These are phyloP conservation scores for Scomber colias DNA, from an alignment of 2,113 vertebrate genomes.

Conservation along the genomic window DNA sequence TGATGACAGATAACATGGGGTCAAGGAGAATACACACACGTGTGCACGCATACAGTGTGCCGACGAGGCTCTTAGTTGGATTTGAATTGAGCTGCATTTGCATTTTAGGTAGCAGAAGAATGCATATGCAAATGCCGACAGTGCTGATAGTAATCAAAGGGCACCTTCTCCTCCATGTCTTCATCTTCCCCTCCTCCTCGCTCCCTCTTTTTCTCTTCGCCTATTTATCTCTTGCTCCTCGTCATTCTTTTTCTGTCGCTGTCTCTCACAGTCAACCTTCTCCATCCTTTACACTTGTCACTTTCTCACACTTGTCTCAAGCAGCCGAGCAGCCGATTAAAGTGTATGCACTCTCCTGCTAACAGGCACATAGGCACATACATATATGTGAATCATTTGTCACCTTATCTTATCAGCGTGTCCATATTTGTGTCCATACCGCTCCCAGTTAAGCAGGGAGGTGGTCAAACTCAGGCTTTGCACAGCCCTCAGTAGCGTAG, in stretches of 20 bases:
- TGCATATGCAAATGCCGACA: slow-evolving; percentile 79
- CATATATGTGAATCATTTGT: not conserved
- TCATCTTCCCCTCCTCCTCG: slow-evolving; percentile 39
- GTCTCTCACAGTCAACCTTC: slow-evolving; percentile 49
- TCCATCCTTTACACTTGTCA: slow-evolving; percentile 32
- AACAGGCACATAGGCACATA: slow-evolving; percentile 25
- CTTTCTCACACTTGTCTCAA: slow-evolving; percentile 33
- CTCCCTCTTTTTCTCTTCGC: slow-evolving; percentile 37
- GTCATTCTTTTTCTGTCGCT: slow-evolving; percentile 41
- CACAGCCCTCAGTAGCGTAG: slow-evolving; percentile 32
- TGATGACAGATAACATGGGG: slow-evolving; percentile 77
- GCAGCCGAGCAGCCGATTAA: slow-evolving; percentile 53
- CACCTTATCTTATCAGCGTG: slow-evolving; percentile 23
- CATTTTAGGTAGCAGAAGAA: slow-evolving; percentile 76
- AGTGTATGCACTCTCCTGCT: slow-evolving; percentile 25
- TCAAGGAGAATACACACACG: slow-evolving; percentile 73
- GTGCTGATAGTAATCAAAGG: slow-evolving; percentile 82
- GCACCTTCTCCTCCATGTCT: slow-evolving; percentile 72
- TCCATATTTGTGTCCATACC: not conserved
- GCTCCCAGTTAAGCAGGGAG: slow-evolving; percentile 9
- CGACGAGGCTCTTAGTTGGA: slow-evolving; percentile 65
- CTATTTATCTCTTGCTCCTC: slow-evolving; percentile 47
- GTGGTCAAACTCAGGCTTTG: slow-evolving; percentile 14
- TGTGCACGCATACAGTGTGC: slow-evolving; percentile 59
- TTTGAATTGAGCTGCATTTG: slow-evolving; percentile 71